Evolutionary conservation across 2,797 vertebrate genomes (phyloP).

Genomic region (Manis pentadactyla): DNA sequence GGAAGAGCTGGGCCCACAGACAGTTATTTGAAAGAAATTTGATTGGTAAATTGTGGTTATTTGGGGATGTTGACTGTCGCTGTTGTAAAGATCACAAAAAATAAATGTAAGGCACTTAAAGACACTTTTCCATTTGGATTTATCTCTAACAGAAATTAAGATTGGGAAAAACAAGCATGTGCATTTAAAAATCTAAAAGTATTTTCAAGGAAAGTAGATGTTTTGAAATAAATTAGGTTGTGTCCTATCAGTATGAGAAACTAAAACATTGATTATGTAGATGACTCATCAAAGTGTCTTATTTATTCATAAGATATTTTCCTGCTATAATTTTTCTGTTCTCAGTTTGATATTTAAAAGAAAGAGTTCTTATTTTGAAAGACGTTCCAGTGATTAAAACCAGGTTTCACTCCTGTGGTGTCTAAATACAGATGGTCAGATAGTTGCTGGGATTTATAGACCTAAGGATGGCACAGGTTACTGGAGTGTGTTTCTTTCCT

Average conservation of each 20-base stretch:
- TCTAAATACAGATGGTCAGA: background rate
- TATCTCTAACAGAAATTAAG: background rate
- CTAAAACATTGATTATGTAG: background rate
- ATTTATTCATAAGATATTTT: conserved; percentile 11
- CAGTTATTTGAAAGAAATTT: background rate
- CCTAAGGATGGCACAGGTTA: background rate
- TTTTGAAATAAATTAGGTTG: background rate
- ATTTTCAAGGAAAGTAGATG: background rate
- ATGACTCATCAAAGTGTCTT: background rate
- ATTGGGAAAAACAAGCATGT: background rate
- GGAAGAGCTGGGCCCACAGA: background rate
- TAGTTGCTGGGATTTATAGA: background rate
- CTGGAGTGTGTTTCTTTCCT: background rate
- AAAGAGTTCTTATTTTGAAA: background rate
- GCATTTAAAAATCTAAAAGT: background rate
- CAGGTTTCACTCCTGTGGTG: background rate
- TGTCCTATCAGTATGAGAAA: background rate
- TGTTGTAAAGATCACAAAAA: background rate
- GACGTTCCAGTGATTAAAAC: background rate
- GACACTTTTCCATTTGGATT: background rate
- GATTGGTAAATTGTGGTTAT: background rate
- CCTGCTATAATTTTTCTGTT: background rate
- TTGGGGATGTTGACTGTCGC: background rate
- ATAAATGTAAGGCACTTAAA: background rate
- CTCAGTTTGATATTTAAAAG: background rate